Evolutionary conservation across 64 coral and sea anemone genomes (phyloP).

Genomic region (Dendrophyllia cribrosa): DNA sequence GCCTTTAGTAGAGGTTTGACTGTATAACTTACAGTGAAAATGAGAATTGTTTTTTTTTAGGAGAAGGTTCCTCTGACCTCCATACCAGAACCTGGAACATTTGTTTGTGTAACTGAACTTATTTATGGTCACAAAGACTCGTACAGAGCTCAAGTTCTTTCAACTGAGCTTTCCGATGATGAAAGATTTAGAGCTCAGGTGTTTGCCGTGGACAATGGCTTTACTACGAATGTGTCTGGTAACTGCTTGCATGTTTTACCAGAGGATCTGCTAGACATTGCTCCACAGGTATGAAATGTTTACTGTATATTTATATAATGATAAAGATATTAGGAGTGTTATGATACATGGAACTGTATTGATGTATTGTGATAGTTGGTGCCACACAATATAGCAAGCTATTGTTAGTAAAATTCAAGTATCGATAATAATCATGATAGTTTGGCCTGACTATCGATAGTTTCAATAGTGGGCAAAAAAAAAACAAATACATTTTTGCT

Average conservation of each 20-base stretch:
- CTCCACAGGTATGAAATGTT: conserved; percentile 76
- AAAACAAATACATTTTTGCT: too few species aligned
- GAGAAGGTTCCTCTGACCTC: neutral
- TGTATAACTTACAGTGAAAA: too few species aligned
- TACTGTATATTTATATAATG: too few species aligned
- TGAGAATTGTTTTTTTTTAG: neutral
- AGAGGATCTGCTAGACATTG: conserved; percentile 37
- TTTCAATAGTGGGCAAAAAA: too few species aligned
- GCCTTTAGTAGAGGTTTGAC: too few species aligned
- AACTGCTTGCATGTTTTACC: conserved; percentile 43
- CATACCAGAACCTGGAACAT: conserved; percentile 71
- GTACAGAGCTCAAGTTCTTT: conserved; percentile 78
- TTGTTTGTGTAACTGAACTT: conserved; percentile 65
- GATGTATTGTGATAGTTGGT: too few species aligned
- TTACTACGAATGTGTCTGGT: conserved; percentile 45
- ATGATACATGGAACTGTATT: too few species aligned
- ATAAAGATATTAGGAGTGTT: too few species aligned
- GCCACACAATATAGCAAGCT: too few species aligned
- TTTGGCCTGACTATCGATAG: too few species aligned
- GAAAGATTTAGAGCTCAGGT: conserved; percentile 54
- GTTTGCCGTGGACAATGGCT: conserved; percentile 94
- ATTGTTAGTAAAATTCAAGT: too few species aligned
- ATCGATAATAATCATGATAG: too few species aligned
- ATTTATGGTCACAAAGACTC: conserved; percentile 74
- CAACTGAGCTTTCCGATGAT: neutral